Evolutionary conservation across 2,888 invertebrate species (phyloP), one percentile per base, ranked within the genome.

Genomic region (Apamea crenata): DNA sequence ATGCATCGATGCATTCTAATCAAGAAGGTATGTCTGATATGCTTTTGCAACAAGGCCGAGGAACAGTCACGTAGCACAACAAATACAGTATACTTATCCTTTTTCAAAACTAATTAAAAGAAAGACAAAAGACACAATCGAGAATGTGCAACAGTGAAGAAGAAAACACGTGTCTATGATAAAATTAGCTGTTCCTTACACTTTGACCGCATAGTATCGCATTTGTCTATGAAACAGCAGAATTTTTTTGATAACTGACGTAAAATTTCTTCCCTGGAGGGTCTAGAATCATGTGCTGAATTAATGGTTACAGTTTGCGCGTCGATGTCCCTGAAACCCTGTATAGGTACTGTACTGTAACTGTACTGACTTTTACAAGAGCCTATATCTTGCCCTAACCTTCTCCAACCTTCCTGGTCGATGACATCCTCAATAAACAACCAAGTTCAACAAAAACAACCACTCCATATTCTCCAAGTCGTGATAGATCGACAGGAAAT

Each of bases 401-500:
- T 72, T 71, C 44, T 47, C 10, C 14, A n/a, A 47, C 1, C 14
- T 47, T 61, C 10, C 16, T 67, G 1, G 40, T n/a, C 32, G 36
- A 40, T 50, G 53, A 65, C 77, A 77, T 66, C 77, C 74, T 63
- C 87, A 77, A 85, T 84, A 83, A 86, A 87, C 84, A 72, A 86
- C 32, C 29, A 66, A n/a, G n/a, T 56, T 36, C 36, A 71, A 68
- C 73, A 80, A 85, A 84, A 83, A 85, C 83, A 65, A 21, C 69
- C 56, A 72, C 63, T 84, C 61, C 40, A 73, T 69, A 86, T 85
- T 80, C 72, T 77, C 72, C 74, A 77, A 77, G 68, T 85, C 84
- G 75, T 84, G 75, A 86, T 87, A 76, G 81, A 86, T 78, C 78
- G 87, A 81, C 85, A 86, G 85, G 87, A 86, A 87, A 78, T 86